Evolutionary conservation across 2,797 vertebrate genomes (phyloP), one percentile per base, ranked within the genome.

Genomic region (Pitangus sulphuratus): DNA sequence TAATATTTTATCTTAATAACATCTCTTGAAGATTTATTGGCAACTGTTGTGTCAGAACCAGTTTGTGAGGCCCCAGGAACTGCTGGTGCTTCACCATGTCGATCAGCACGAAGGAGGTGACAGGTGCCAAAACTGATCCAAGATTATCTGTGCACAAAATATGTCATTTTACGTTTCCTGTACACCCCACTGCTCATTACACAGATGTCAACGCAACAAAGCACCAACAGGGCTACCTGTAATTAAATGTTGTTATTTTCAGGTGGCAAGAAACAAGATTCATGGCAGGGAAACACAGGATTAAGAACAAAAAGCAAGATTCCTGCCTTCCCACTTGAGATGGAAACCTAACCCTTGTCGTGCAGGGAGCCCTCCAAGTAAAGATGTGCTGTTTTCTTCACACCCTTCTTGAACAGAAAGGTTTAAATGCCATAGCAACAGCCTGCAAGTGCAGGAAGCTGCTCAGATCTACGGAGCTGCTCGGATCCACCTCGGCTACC

Each of bases 391-490:
- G 2, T 37, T 78, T 83, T 45, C 68, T 40, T 82, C 53, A 18
- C 53, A 42, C 35, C 35, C 26, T 65, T 93, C 87, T 68, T 78
- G 82, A 92, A 37, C 25, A 77, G 76, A 28, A 84, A 95, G 91
- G 76, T 92, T 89, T 92, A 87, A 96, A 68, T 72, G 75, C 91
- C 89, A 96, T 91, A 91, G 95, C 95, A 97, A 95, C 96, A 80
- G 93, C 84, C 78, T 74, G 84, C 19, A 17, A 90, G 80, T 25
- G 39, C 70, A 84, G 83, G 39, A 31, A 89, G 66, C 66, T 5
- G 12, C 57, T 69, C 1, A 4, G 57, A 65, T 79, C 47, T 48
- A 20, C 72, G 48, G 58, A 80, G 84, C 87, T 66, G 86, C 92
- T 57, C 24, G 28, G 65, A 58, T 71, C 44, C 58, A 89, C 33